Conservation (phyloP, 2,888 invertebrate species). For the Spicauda simplicius region DNA sequence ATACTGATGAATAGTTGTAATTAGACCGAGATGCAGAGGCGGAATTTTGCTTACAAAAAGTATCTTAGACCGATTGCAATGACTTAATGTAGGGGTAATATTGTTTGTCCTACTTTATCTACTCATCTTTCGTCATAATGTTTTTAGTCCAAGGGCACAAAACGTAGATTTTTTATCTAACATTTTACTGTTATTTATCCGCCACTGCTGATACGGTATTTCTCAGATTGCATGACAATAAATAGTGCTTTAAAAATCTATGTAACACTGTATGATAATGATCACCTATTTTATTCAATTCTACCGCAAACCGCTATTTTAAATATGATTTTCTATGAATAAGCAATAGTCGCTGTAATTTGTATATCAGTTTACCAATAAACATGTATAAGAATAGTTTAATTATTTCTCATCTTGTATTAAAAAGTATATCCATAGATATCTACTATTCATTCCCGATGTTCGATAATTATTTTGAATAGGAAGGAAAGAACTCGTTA, state of each 20-base stretch:
- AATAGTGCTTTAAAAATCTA: constrained; percentile 70
- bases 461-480: constrained; percentile 11
- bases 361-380: constrained; percentile 32
- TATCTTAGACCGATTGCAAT: background rate
- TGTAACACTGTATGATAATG: constrained; percentile 43
- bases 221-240: constrained; percentile 81
- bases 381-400: background rate
- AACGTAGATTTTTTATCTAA: constrained; percentile 6
- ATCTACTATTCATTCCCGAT: constrained; percentile 44
- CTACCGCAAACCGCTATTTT: background rate
- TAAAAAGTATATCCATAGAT: constrained; percentile 4
- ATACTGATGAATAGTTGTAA: constrained; percentile 18
- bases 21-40: constrained; percentile 19
- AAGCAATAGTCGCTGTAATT: constrained; percentile 12
- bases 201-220: constrained; percentile 43
- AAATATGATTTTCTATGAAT: constrained; percentile 10
- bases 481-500: constrained; percentile 6
- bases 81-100: background rate
- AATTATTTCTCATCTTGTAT: constrained; percentile 6
- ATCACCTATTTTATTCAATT: constrained; percentile 16
- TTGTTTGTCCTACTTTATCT: background rate
- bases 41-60: constrained; percentile 6
- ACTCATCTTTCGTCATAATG: background rate
- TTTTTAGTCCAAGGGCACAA: constrained; percentile 23
- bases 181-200: background rate